Percentiles rank a stretch among this genome's conserved stretches.
phyloP scores from a whole-genome alignment of 1,140 invertebrate species.

The Diuraphis noxia region DNA sequence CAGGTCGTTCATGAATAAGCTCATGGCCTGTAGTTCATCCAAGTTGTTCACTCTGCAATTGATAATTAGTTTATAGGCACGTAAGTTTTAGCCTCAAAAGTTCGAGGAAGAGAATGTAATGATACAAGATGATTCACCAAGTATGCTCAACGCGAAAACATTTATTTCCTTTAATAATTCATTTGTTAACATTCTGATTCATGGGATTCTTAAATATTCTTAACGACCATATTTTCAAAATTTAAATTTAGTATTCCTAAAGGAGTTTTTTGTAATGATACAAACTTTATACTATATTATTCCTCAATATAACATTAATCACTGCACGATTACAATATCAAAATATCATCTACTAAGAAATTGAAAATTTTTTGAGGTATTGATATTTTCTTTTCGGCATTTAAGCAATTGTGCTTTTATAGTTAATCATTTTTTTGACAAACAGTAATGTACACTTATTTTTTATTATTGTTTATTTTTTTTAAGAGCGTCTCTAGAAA shows the following conservation, averaged over 20 bases:
- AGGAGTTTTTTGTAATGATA: no score
- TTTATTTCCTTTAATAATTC: background rate
- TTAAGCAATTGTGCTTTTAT: background rate
- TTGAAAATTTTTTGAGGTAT: background rate
- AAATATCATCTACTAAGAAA: no score
- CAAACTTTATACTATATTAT: no score
- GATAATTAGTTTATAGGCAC: background rate
- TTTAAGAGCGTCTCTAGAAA: background rate
- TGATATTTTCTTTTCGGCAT: background rate
- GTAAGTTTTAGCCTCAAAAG: background rate
- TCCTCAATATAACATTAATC: no score
- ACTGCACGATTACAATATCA: no score
- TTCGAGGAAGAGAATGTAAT: background rate
- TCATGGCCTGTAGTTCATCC: conserved; percentile 77
- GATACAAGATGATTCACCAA: background rate
- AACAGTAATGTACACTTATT: background rate
- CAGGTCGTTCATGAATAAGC: conserved; percentile 81
- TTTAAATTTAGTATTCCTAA: background rate
- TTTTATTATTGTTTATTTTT: no score
- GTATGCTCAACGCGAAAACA: background rate
- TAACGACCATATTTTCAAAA: background rate
- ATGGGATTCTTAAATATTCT: background rate
- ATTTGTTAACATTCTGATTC: background rate
- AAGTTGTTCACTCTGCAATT: conserved; percentile 76
- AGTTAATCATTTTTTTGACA: background rate